A percentile compares a stretch with the other conserved stretches of the same genome.
Conservation (phyloP, 2,888 invertebrate species). For the Agrilus mali region DNA sequence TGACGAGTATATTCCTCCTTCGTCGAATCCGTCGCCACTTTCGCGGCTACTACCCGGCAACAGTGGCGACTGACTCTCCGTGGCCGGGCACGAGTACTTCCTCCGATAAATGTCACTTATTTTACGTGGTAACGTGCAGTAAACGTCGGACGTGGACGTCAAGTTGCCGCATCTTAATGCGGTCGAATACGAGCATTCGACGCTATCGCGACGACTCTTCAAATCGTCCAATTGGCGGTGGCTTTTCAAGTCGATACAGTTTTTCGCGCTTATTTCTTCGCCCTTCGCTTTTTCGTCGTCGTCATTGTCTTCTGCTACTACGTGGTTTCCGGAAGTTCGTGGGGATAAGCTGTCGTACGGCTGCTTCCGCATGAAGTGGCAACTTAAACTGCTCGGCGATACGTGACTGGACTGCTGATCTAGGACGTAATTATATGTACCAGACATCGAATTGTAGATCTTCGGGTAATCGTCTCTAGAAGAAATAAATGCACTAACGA, state of each 20-base stretch:
- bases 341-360: no score
- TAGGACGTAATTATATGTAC: constrained; percentile 27
- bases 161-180: no score
- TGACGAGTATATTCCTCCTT: constrained; percentile 35
- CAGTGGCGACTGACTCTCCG: constrained; percentile 59
- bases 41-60: constrained; percentile 57
- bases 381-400: no score
- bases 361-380: no score
- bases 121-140: constrained; percentile 52
- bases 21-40: constrained; percentile 57
- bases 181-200: no score
- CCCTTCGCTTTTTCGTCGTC: no score
- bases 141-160: constrained; percentile 29
- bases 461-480: constrained; percentile 35
- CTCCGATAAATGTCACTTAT: constrained; percentile 23
- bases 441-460: constrained; percentile 32
- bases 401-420: no score
- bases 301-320: no score
- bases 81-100: constrained; percentile 27
- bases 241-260: constrained; percentile 25
- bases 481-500: constrained; percentile 23
- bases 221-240: no score
- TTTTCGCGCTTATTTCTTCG: constrained; percentile 30
- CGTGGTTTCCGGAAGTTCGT: constrained; percentile 4
- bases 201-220: no score